Evolutionary conservation across 2,888 invertebrate genomes (phyloP), one percentile per base, ranked within the genome.

Genomic region (Artemia sinica): DNA sequence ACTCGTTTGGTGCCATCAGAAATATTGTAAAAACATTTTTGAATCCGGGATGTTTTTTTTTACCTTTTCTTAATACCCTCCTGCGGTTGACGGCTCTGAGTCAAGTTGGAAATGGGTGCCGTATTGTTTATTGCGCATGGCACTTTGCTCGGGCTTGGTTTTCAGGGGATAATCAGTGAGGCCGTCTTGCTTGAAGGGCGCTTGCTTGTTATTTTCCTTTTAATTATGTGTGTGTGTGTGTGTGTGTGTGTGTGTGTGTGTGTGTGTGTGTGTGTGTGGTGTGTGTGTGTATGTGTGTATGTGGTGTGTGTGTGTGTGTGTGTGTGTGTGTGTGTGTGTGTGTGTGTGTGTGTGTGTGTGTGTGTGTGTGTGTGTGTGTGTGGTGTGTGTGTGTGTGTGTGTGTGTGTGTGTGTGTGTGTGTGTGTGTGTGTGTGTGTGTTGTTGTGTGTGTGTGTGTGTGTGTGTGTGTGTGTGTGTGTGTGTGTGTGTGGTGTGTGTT

Each of bases 121-220:
- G 41, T 41, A 41, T 41, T 41, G 41, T 41, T 41, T 41, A 6
- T 41, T 41, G 41, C 41, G 6, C 41, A 41, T 41, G 41, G 41
- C 6, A 41, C 41, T 41, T 41, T 41, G 41, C 41, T 41, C 41
- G 3, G 41, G 41, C 6, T 6, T 41, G 41, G 41, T 41, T 41
- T 41, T 41, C 6, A 41, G 41, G 5, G 41, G 41, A 4, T 41
- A 41, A 41, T 6, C 6, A 41, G 41, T 18, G 18, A n/a, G n/a
- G n/a, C n/a, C n/a, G n/a, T n/a, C n/a, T n/a, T n/a, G n/a, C n/a
- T n/a, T n/a, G n/a, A 18, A 18, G 18, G 18, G 18, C 18, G 18
- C 18, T 18, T 18, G 10, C 11, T 41, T 50, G 50, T 69, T 49
- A 65, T n/a, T 49, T 63, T 12, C n/a, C 52, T 41, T 67, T 70